Base-by-base conservation (phyloP, 2,113 vertebrate species). In the Chaenocephalus aceratus region DNA sequence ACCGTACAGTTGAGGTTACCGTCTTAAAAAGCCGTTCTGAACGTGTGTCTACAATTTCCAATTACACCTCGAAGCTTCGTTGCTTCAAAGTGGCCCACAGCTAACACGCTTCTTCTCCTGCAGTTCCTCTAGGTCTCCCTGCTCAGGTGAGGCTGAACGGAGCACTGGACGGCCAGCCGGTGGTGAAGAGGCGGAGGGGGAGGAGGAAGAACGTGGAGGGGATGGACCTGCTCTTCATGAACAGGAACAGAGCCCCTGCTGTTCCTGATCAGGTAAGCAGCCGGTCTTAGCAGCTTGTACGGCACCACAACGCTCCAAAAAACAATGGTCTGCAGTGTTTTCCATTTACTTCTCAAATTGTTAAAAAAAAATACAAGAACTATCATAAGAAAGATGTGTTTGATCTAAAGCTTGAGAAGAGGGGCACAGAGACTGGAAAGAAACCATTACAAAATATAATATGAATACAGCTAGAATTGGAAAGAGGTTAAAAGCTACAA, bases 161-260 rank as follows among this genome's bases (percentile, higher is more conserved):
- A 89, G 87, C 93, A 6, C 51, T 93, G 62, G 97, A 97, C 5
- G 95, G 94, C 87, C 97, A 98, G 88, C 98, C 97, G 10, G 76
- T 95, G 34, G 90, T 97, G 48, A 99, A 99, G 92, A 98, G 96
- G 93, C 94, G 96, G 61, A 94, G 98, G 75, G 98, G 98, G 66
- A 95, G 98, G 80, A 96, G 97, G 83, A 99, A 97, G 96, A 99
- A 99, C 5, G 97, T 99, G 48, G 98, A 99, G 86, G 97, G 97
- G 30, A 95, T 97, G 90, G 97, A 99, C 92, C 93, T 97, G 54
- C 96, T 99, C 62, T 97, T 97, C 82, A 94, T 97, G 92, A 99
- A 97, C 79, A 96, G 85, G 91, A 97, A 82, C 87, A 96, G 94
- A 89, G 91, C 92, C 67, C 92, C 96, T 72, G 61, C 77, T 51